Evolutionary conservation across 2,888 invertebrate genomes (phyloP).

Genomic region (Apotomis turbidana): DNA sequence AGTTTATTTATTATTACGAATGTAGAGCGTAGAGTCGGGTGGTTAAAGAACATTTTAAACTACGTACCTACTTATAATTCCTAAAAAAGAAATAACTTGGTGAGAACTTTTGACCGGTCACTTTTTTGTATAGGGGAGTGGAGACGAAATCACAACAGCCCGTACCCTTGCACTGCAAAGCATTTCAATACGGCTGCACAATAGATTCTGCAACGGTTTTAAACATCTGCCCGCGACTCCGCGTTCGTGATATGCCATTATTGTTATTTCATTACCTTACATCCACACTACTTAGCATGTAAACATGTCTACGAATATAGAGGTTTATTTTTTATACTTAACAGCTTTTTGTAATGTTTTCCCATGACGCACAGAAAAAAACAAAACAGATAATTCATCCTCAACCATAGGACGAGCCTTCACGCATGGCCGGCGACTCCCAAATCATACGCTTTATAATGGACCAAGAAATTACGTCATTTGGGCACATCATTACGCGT

Average conservation of each 20-base stretch:
- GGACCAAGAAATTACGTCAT: constrained; percentile 75
- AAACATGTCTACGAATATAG: constrained; percentile 37
- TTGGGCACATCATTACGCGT: constrained; percentile 67
- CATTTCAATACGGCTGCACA: constrained; percentile 54
- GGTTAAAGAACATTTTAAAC: too few relatives aligned
- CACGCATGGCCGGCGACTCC: constrained; percentile 68
- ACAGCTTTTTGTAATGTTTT: constrained; percentile 49
- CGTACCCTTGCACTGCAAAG: constrained; percentile 61
- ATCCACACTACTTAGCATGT: constrained; percentile 29
- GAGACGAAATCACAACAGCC: constrained; percentile 68
- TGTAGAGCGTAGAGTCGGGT: too few relatives aligned
- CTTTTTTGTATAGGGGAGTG: constrained; percentile 69
- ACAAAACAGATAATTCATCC: constrained; percentile 64
- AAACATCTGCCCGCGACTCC: constrained; percentile 71
- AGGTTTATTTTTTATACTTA: constrained; percentile 26
- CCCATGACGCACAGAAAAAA: constrained; percentile 66
- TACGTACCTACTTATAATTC: too few relatives aligned
- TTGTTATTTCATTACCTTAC: constrained; percentile 59
- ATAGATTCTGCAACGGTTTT: constrained; percentile 80
- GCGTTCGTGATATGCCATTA: constrained; percentile 57
- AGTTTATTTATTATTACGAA: too few relatives aligned
- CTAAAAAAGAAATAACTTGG: background rate
- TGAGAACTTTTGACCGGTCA: constrained; percentile 18
- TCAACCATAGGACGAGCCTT: constrained; percentile 58
- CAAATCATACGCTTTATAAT: constrained; percentile 65